A percentile compares a stretch with the other conserved stretches of the same genome.
Evolutionary conservation across 2,113 vertebrate genomes (phyloP).

Genomic region (Hippocampus abdominalis): DNA sequence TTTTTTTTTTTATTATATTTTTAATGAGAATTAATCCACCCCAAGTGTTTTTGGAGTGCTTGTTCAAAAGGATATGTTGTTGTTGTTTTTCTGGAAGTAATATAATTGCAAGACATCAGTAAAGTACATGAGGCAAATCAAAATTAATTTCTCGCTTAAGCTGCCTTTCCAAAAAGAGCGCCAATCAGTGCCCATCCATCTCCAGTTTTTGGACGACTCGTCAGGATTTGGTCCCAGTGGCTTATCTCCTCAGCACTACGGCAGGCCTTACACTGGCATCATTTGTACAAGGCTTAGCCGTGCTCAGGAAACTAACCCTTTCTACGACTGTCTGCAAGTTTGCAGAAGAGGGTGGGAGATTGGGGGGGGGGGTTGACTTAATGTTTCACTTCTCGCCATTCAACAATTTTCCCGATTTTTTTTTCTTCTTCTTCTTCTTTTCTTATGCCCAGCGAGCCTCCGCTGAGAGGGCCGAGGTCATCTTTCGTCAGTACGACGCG

Average conservation of each 20-base stretch:
- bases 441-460: slow-evolving; percentile 34
- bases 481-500: slow-evolving; percentile 35
- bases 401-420: slow-evolving; percentile 44
- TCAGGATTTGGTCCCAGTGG: slow-evolving; percentile 66
- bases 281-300: slow-evolving; percentile 71
- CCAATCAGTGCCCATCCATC: slow-evolving; percentile 57
- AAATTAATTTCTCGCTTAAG: slow-evolving; percentile 15
- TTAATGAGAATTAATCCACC: not conserved
- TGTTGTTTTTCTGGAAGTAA: not conserved
- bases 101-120: not conserved
- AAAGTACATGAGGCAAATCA: slow-evolving; percentile 5
- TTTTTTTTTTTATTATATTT: no score
- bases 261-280: slow-evolving; percentile 73
- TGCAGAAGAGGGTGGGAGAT: slow-evolving; percentile 22
- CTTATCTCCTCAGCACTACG: slow-evolving; percentile 71
- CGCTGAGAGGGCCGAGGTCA: slow-evolving; percentile 32
- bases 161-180: slow-evolving; percentile 27
- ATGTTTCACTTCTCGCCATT: slow-evolving; percentile 66
- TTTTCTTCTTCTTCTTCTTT: slow-evolving; percentile 11
- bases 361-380: slow-evolving; percentile 27
- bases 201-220: slow-evolving; percentile 56
- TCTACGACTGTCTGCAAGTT: slow-evolving; percentile 60
- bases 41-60: no score
- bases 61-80: not conserved
- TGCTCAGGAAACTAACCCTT: slow-evolving; percentile 70